Percentiles rank a stretch among this genome's conserved stretches.
Evolutionary conservation across 2,888 invertebrate species (phyloP).

Genomic region (Melanostoma scalare): DNA sequence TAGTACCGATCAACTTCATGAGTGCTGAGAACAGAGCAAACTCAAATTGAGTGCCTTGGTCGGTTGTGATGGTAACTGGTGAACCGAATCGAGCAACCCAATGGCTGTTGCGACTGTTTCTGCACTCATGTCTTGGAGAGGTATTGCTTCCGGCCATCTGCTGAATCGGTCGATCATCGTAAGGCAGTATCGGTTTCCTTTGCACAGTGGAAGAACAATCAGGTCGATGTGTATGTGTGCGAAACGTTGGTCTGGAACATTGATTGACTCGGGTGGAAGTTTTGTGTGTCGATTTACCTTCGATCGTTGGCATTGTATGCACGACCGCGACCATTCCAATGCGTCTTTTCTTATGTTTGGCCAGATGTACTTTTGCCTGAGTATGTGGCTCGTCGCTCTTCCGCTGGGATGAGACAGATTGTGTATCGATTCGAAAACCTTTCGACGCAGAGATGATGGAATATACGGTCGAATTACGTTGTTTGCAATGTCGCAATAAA

Average conservation of each 20-base stretch:
- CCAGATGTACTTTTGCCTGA: slow-evolving; percentile 43
- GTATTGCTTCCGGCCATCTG: slow-evolving; percentile 42
- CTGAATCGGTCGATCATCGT: slow-evolving; percentile 11
- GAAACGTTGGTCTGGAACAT: slow-evolving; percentile 53
- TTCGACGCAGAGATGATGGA: slow-evolving; percentile 29
- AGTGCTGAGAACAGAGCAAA: slow-evolving; percentile 41
- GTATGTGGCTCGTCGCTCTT: slow-evolving; percentile 5
- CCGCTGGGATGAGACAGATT: slow-evolving; percentile 8
- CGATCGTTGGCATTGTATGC: slow-evolving; percentile 32
- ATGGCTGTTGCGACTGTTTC: slow-evolving; percentile 41
- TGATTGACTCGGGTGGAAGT: slow-evolving; percentile 43
- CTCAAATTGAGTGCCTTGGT: slow-evolving; percentile 62
- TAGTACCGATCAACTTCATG: slow-evolving; percentile 22
- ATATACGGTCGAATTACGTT: slow-evolving; percentile 34
- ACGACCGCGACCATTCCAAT: slow-evolving; percentile 32
- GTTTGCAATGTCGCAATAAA: slow-evolving; percentile 31
- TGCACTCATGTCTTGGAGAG: slow-evolving; percentile 41
- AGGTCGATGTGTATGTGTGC: slow-evolving; percentile 42
- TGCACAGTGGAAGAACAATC: slow-evolving; percentile 7
- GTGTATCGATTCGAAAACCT: slow-evolving; percentile 33
- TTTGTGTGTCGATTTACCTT: slow-evolving; percentile 71
- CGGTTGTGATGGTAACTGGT: slow-evolving; percentile 46
- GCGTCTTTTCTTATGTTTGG: slow-evolving; percentile 39
- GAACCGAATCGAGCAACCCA: slow-evolving; percentile 54
- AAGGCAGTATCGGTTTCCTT: not conserved